These are phyloP conservation scores for Cantharis flavilabris DNA, from an alignment of 2,888 invertebrate species.

Conservation along the genomic window DNA sequence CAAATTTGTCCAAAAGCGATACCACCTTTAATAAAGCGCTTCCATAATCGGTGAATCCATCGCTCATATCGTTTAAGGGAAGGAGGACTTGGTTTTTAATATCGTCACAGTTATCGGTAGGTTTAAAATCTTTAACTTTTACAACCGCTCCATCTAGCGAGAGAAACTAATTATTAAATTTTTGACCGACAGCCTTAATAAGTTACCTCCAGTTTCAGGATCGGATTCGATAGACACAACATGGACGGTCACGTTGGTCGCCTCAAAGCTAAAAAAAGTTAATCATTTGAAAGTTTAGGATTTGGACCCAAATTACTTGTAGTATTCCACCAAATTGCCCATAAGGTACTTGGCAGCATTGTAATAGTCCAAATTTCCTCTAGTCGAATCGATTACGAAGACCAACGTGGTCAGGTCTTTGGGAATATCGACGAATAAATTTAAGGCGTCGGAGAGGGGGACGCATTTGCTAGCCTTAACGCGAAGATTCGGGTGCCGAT, in stretches of 20 bases:
- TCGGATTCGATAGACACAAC: background rate
- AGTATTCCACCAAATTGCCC: constrained; percentile 5
- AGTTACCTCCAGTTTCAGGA: background rate
- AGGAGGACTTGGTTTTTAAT: background rate
- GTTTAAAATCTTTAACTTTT: background rate
- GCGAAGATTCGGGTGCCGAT: background rate
- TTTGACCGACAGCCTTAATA: background rate
- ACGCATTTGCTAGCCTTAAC: background rate
- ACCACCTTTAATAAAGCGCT: background rate
- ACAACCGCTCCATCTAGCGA: background rate
- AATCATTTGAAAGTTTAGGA: background rate
- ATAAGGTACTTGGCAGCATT: constrained; percentile 6
- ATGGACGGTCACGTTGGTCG: background rate
- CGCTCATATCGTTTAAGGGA: background rate
- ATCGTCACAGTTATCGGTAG: background rate
- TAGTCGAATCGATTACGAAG: constrained; percentile 8
- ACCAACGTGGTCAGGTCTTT: background rate
- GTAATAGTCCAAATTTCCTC: background rate
- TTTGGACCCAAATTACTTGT: background rate
- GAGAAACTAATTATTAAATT: background rate
- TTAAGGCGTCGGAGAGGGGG: background rate
- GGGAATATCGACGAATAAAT: background rate
- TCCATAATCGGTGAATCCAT: background rate
- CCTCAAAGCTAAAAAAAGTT: background rate
- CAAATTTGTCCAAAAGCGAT: background rate